phyloP scores from a whole-genome alignment of 1,140 invertebrate species.

The Lanistes nyassanus region DNA sequence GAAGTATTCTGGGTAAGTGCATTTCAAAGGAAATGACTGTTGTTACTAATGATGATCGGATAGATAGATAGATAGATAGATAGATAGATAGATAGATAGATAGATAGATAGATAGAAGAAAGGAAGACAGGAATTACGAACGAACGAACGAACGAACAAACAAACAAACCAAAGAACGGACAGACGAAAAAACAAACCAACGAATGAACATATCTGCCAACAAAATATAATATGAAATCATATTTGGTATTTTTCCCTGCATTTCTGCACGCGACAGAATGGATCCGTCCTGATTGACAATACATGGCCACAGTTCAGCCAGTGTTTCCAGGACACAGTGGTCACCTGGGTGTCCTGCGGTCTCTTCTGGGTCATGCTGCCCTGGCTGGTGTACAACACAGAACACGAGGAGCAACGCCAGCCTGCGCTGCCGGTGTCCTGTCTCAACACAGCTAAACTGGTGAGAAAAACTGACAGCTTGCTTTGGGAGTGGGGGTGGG shows the following conservation, averaged over 20 bases:
- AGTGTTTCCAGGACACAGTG: constrained; percentile 72
- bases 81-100: background rate
- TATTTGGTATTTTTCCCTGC: background rate
- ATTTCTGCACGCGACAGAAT: constrained; percentile 30
- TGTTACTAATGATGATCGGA: constrained; percentile 1
- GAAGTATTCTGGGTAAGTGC: too few relatives aligned
- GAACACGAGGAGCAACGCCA: background rate
- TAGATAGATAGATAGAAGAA: background rate
- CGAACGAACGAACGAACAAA: too few relatives aligned
- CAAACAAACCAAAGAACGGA: too few relatives aligned
- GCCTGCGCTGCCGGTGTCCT: constrained; percentile 9
- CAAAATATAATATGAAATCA: too few relatives aligned
- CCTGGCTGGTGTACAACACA: constrained; percentile 74
- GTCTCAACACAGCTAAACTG: constrained; percentile 34
- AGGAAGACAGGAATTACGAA: background rate
- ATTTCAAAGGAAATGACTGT: background rate
- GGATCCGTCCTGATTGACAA: constrained; percentile 71
- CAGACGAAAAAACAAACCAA: too few relatives aligned
- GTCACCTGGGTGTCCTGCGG: constrained; percentile 86
- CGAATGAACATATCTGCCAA: too few relatives aligned
- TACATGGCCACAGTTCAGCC: constrained; percentile 67
- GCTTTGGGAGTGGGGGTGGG: background rate
- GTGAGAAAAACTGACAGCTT: constrained; percentile 25
- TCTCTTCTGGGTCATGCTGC: constrained; percentile 82
- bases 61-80: background rate